Base-by-base conservation (phyloP, 2,888 invertebrate genomes). In the Stegophylla sp. region DNA sequence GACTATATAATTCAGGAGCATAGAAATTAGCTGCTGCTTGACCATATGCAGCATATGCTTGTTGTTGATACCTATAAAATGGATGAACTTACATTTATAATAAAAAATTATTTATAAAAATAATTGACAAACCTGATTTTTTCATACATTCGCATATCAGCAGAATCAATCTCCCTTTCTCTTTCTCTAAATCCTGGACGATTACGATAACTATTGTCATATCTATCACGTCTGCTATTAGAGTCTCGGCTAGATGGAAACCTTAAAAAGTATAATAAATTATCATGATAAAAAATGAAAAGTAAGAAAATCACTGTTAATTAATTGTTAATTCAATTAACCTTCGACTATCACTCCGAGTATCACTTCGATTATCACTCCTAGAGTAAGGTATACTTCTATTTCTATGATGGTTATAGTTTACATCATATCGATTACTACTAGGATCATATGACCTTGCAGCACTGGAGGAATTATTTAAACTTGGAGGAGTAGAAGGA, bases 361-460 rank as follows among this genome's bases (percentile, higher is more conserved):
- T 71, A 13, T 71, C 73, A 48, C 17, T 76, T 41, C 79, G 69
- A 28, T 56, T 61, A 48, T 79, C 79, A 61, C 41, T 79, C 12
- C 79, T 71, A 48, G 79, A 71, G 34, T 71, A 79, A 1, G 69
- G 61, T 17, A 51, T 12, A 61, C 41, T 79, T 23, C 79, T 79
- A 79, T 71, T 79, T 79, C 79, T 79, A 69, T 79, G 79, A 61
- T 79, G 79, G 23, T 79, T 79, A n/a, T 79, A 79, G 61, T 61
- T 79, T 23, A 15, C 41, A 79, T 79, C 79, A 79, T 71, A 79
- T 26, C 79, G 26, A 34, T 79, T 79, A 63, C 59, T 71, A 7
- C 79, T 69, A 34, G 69, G 79, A 61, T 79, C 79, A n/a, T 79
- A 79, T 13, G 61, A 61, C 13, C 79, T 79, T 41, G 71, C 7